Conservation (phyloP, 2,888 invertebrate species). For the Osmoderma eremita region DNA sequence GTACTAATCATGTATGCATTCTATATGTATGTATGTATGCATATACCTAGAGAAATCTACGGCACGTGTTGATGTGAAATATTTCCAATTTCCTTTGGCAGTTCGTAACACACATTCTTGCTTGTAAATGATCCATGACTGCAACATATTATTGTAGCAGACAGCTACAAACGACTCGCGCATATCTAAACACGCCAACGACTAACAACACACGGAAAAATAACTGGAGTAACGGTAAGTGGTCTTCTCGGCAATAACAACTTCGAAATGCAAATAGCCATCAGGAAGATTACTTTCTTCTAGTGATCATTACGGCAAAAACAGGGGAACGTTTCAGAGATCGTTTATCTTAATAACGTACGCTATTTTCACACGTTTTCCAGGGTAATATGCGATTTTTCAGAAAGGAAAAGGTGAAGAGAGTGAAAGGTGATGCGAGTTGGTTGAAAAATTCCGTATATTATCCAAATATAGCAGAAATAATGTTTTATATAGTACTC, state of each 20-base stretch:
- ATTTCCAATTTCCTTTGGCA: conserved; percentile 23
- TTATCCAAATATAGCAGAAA: conserved; percentile 1
- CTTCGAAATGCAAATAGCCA: conserved; percentile 40
- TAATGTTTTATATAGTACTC: background rate
- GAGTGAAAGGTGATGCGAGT: background rate
- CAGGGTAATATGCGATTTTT: conserved; percentile 28
- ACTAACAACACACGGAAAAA: conserved; percentile 23
- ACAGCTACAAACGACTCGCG: conserved; percentile 48
- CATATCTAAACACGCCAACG: conserved; percentile 32
- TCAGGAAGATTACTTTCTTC: conserved; percentile 33
- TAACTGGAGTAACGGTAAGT: conserved; percentile 20
- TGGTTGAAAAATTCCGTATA: conserved; percentile 18
- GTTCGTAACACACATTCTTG: conserved; percentile 22
- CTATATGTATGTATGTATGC: too few relatives aligned
- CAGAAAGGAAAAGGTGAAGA: conserved; percentile 14
- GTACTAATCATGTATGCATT: too few relatives aligned
- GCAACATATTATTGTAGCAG: conserved; percentile 50
- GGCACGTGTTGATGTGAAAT: conserved; percentile 18
- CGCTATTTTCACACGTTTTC: conserved; percentile 37
- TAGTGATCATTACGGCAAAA: conserved; percentile 39
- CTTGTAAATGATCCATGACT: conserved; percentile 39
- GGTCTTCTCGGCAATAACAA: conserved; percentile 29
- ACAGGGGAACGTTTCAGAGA: conserved; percentile 33
- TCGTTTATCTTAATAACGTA: conserved; percentile 43
- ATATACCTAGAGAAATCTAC: background rate